Conservation (phyloP, 2,888 invertebrate genomes). For the Athalia circularis region DNA sequence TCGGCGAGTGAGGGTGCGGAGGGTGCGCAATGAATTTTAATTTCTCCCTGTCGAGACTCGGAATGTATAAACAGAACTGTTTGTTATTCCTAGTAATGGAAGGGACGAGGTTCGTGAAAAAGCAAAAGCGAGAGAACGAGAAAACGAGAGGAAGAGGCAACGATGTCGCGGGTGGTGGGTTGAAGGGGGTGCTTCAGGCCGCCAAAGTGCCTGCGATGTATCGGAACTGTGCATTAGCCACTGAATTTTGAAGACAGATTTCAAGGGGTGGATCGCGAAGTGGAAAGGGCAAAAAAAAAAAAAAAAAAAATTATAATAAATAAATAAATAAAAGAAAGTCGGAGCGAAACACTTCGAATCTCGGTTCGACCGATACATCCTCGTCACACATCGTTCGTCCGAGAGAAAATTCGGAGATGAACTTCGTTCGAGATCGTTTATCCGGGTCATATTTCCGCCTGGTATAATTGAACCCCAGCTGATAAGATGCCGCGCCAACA, state of each 20-base stretch:
- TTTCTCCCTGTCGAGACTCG: constrained; percentile 57
- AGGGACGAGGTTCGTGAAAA: constrained; percentile 49
- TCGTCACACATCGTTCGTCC: too few species aligned
- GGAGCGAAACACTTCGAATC: neutral
- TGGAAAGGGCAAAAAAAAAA: neutral
- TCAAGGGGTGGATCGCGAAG: neutral
- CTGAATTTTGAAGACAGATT: constrained; percentile 36
- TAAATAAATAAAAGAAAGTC: neutral
- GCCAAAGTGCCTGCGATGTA: constrained; percentile 43
- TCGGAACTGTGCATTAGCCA: constrained; percentile 42
- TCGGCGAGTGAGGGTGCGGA: constrained; percentile 15
- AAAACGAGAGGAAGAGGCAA: neutral
- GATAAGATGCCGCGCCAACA: too few species aligned
- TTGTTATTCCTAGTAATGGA: constrained; percentile 59
- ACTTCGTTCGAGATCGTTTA: neutral
- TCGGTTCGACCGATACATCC: too few species aligned
- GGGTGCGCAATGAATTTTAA: constrained; percentile 65
- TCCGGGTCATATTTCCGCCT: constrained; percentile 1
- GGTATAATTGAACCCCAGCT: neutral
- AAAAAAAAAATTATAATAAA: too few species aligned
- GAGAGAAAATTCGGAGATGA: neutral
- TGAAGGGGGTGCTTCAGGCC: constrained; percentile 24
- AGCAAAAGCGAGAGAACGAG: neutral
- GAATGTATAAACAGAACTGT: constrained; percentile 58
- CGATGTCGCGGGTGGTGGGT: neutral